Evolutionary conservation across 2,113 vertebrate genomes (phyloP).

Genomic region (Cottus gobio): DNA sequence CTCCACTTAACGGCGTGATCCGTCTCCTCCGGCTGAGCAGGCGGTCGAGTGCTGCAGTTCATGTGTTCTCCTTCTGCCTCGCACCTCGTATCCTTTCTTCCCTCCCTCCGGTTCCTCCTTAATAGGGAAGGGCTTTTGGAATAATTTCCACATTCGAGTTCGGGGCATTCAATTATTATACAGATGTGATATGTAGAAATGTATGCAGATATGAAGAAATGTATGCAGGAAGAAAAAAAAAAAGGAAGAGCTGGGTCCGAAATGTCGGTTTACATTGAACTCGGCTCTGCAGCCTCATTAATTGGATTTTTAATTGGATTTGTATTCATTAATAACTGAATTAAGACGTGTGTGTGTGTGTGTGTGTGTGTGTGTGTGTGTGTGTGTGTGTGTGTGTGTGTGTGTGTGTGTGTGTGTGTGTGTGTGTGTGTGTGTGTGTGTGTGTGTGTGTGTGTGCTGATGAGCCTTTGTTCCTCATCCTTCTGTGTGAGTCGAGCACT

Average conservation of each 20-base stretch:
- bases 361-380: background rate
- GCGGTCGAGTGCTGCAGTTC: constrained; percentile 29
- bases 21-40: constrained; percentile 35
- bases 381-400: background rate
- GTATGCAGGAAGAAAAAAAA: too few relatives aligned
- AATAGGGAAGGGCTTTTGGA: background rate
- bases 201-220: too few relatives aligned
- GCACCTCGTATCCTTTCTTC: background rate
- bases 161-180: background rate
- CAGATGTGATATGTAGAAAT: background rate
- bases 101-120: background rate
- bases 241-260: too few relatives aligned
- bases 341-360: background rate
- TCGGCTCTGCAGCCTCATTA: background rate
- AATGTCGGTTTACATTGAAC: background rate
- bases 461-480: constrained; percentile 17
- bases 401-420: background rate
- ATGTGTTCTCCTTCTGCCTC: constrained; percentile 15
- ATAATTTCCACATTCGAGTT: background rate
- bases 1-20: constrained; percentile 49
- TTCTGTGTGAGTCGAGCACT: constrained; percentile 9
- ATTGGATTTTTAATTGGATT: constrained; percentile 12
- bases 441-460: constrained; percentile 4
- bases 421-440: background rate
- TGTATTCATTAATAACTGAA: constrained; percentile 15